These are phyloP conservation scores for Heliconius eleuchia DNA, from an alignment of 1,140 invertebrate genomes.

Conservation along the genomic window DNA sequence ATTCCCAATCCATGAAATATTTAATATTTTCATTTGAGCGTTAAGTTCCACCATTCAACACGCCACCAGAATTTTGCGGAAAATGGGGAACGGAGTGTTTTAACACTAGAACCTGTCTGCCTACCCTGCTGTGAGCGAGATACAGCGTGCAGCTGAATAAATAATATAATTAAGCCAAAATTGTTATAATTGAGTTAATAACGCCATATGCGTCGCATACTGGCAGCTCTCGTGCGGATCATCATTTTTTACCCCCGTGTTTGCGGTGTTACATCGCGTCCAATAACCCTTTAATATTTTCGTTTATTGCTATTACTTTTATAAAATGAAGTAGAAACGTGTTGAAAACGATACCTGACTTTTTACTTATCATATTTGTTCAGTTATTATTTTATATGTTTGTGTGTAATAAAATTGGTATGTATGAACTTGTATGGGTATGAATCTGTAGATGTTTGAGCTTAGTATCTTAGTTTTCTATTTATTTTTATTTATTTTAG, in stretches of 20 bases:
- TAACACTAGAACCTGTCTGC: neutral
- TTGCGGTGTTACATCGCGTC: conserved; percentile 8
- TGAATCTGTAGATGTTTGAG: no score
- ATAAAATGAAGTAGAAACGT: conserved; percentile 21
- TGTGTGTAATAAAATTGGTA: neutral
- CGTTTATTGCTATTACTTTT: conserved; percentile 21
- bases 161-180: neutral
- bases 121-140: neutral
- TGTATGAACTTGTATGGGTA: no score
- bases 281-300: conserved; percentile 22
- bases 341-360: neutral
- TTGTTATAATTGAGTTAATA: neutral
- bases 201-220: neutral
- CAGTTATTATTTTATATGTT: conserved; percentile 1
- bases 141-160: neutral
- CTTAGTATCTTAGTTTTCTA: no score
- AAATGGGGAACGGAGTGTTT: neutral
- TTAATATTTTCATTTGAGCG: no score
- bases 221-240: neutral
- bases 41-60: neutral
- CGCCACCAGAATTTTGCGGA: neutral
- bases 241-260: conserved; percentile 3
- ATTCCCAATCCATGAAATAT: no score
- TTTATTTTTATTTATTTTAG: no score
- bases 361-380: conserved; percentile 13